These are phyloP conservation scores for Harpia harpyja DNA, from an alignment of 2,797 vertebrate species.

Conservation along the genomic window DNA sequence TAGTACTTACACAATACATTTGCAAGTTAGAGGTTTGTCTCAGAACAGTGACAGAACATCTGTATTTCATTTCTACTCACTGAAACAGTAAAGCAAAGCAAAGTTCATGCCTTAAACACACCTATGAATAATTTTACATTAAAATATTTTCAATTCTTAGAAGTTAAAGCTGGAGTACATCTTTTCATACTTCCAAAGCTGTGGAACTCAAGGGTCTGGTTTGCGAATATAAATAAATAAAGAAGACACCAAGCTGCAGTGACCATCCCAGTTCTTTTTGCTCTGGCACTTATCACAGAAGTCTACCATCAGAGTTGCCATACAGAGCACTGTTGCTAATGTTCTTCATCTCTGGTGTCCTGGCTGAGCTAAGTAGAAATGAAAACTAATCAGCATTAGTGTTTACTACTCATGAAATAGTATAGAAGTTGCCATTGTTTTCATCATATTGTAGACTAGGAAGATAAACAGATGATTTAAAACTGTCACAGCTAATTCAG, in stretches of 20 bases:
- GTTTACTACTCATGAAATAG: neutral
- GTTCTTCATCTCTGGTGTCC: neutral
- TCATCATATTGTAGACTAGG: neutral
- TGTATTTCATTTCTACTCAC: neutral
- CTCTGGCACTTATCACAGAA: neutral
- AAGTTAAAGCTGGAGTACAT: neutral
- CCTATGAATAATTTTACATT: neutral
- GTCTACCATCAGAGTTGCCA: neutral
- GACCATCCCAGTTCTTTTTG: neutral
- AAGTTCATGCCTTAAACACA: neutral
- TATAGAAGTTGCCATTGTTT: neutral
- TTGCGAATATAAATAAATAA: neutral
- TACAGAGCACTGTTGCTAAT: neutral
- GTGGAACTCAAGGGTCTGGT: neutral
- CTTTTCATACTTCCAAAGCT: neutral
- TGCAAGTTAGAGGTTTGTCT: neutral
- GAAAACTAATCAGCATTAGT: neutral
- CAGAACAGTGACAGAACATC: neutral
- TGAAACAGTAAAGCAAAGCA: neutral
- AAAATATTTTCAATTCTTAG: neutral
- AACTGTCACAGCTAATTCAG: neutral
- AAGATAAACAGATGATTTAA: neutral
- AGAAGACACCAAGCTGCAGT: neutral
- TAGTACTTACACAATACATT: neutral
- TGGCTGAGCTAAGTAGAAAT: neutral